phyloP scores from a whole-genome alignment of 2,888 invertebrate species.

The Antheraea yamamai region DNA sequence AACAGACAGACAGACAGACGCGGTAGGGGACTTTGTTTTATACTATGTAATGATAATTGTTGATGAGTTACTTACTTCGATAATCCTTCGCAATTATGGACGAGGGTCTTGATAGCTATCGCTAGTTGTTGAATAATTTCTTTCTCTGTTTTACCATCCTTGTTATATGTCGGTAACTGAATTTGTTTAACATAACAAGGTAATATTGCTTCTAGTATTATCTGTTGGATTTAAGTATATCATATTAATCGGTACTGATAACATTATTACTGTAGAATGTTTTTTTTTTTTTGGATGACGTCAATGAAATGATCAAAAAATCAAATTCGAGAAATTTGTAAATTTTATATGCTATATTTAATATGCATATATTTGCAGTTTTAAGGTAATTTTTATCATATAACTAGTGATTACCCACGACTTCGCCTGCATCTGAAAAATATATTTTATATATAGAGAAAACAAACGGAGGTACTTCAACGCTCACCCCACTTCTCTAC shows the following conservation, averaged over 20 bases:
- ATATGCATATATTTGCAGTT: too few relatives aligned
- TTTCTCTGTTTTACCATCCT: conserved; percentile 96
- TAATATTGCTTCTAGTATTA: conserved; percentile 96
- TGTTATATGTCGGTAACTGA: conserved; percentile 92
- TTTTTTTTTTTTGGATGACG: neutral
- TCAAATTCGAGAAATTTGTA: neutral
- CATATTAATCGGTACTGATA: neutral
- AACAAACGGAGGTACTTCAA: too few relatives aligned
- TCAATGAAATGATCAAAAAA: neutral
- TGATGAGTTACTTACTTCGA: conserved; percentile 86
- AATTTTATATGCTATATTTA: neutral
- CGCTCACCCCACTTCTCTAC: too few relatives aligned
- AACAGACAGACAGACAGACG: too few relatives aligned
- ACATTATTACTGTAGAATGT: neutral
- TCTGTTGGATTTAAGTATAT: conserved; percentile 76
- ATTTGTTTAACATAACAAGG: conserved; percentile 98
- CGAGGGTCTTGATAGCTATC: conserved; percentile 96
- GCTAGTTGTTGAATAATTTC: conserved; percentile 96
- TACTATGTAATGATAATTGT: too few relatives aligned
- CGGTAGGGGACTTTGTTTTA: too few relatives aligned
- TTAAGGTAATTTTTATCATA: too few relatives aligned
- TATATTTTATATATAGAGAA: too few relatives aligned
- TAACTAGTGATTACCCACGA: too few relatives aligned
- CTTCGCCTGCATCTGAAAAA: too few relatives aligned
- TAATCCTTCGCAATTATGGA: conserved; percentile 97